Evolutionary conservation across 2,113 vertebrate species (phyloP), one percentile per base, ranked within the genome.

Genomic region (Eulacestoma nigropectus): DNA sequence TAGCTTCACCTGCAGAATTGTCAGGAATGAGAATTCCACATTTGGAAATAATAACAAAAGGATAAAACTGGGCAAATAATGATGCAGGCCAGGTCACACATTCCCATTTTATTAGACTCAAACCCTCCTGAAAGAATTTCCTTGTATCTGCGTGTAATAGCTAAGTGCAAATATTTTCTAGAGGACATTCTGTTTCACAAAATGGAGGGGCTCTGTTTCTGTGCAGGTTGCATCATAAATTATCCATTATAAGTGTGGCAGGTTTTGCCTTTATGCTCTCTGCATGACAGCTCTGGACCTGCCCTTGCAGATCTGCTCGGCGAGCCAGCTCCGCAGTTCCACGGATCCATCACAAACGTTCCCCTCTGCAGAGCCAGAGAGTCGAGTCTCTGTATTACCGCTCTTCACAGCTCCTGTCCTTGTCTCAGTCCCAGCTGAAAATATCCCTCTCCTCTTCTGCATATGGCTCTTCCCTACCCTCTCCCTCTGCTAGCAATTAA

Each of bases 1-100:
- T 96, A 85, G 42, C 50, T 96, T 96, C 91, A 96, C 96, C 96
- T 95, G 92, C 76, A 84, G 76, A 94, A 76, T 18, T 89, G 55
- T 84, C 89, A 88, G 92, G 86, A 97, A 92, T 55, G 91, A 95
- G 75, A 93, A 95, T 83, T 94, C 76, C 93, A 95, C 94, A 97
- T 96, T 96, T 97, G 95, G 97, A 96, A 97, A 97, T 92, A 96
- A 97, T 97, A 96, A 97, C 53, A 89, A 94, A 95, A 93, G 92
- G 92, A 96, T 95, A 95, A 92, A 90, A 94, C 85, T 19, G 90
- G 96, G 91, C 95, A 96, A 96, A 94, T 89, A 92, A 94, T 90
- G 93, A 72, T 87, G 77, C 79, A 93, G 90, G 94, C 94, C 95
- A 96, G 96, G 95, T 96, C 96, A 96, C 95, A 96, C 84, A 95